These are phyloP conservation scores for Vannuccia rotundouncinata DNA, from an alignment of 2,888 invertebrate species.

Conservation along the genomic window DNA sequence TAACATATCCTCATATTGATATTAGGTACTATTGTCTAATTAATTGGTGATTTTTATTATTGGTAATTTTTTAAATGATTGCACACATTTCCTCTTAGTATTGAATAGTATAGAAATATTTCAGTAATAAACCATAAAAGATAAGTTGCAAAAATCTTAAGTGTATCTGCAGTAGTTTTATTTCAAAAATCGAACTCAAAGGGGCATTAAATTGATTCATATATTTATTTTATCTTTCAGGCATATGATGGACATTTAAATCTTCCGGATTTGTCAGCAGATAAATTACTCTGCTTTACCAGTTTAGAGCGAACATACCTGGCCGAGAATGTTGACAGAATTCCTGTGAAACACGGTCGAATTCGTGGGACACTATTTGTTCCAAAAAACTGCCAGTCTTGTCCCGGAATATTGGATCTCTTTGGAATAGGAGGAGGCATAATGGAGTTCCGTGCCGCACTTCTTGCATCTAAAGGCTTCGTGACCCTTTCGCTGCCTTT, in stretches of 20 bases:
- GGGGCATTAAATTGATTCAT: neutral
- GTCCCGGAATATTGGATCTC: constrained; percentile 48
- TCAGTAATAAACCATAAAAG: too few species aligned
- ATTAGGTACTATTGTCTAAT: too few species aligned
- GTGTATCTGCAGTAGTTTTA: too few species aligned
- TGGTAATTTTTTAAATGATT: neutral
- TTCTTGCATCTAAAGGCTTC: constrained; percentile 48
- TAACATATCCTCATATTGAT: too few species aligned
- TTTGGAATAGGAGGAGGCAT: constrained; percentile 50
- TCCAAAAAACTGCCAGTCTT: constrained; percentile 42
- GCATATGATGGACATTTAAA: neutral
- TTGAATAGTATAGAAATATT: too few species aligned
- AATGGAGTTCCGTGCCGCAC: constrained; percentile 46
- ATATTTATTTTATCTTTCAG: neutral
- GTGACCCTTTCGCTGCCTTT: constrained; percentile 46
- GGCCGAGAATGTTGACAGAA: constrained; percentile 42
- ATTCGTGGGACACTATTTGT: constrained; percentile 45
- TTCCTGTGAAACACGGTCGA: constrained; percentile 43
- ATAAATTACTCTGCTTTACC: neutral
- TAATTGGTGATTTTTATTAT: too few species aligned
- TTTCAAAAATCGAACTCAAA: too few species aligned
- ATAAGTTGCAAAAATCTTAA: too few species aligned
- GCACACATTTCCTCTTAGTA: too few species aligned
- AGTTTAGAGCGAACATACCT: constrained; percentile 43
- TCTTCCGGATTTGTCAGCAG: neutral